Base-by-base conservation (phyloP, 2,797 vertebrate genomes). In the Phrynocephalus vlangalii region DNA sequence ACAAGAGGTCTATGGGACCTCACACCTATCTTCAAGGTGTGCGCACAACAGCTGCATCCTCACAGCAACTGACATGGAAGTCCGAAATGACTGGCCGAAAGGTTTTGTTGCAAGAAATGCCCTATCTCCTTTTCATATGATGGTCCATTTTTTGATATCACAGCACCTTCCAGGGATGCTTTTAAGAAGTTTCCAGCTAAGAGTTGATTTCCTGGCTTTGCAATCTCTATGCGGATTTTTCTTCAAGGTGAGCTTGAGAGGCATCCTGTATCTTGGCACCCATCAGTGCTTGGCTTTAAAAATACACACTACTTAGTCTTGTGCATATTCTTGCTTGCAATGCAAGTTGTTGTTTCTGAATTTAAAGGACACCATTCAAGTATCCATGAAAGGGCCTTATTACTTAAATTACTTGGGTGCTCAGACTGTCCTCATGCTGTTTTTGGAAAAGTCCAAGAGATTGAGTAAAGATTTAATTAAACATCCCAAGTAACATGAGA, bases 361-460 rank as follows among this genome's bases (percentile, higher is more conserved):
- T 82, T 82, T 90, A 88, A 50, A 71, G 63, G 0, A 0, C 80
- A 33, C 88, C 88, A 87, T 91, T 73, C 85, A 89, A 89, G 52
- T 83, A 83, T 84, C 88, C 28, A 87, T 91, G 88, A 3, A 83
- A 90, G 79, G 0, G 38, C 71, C 13, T 87, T 0, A 86, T 91
- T 11, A 20, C n/a, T 89, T 85, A 88, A 83, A 78, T 89, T 77
- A 90, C 84, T 75, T 67, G 63, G 79, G 89, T 87, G n/a, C 33
- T 90, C 84, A 91, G 89, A 86, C 83, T 76, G 38, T 15, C n/a
- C 26, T 87, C 82, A 9, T 48, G 70, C 82, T 87, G 72, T 67
- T 88, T 80, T 79, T 82, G 90, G 81, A 91, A 92, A 52, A 89
- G 84, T 56, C 87, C 83, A 73, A 70, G 56, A 91, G 24, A 87